phyloP scores from a whole-genome alignment of 64 coral and sea anemone genomes.

The Trachythela sp. region DNA sequence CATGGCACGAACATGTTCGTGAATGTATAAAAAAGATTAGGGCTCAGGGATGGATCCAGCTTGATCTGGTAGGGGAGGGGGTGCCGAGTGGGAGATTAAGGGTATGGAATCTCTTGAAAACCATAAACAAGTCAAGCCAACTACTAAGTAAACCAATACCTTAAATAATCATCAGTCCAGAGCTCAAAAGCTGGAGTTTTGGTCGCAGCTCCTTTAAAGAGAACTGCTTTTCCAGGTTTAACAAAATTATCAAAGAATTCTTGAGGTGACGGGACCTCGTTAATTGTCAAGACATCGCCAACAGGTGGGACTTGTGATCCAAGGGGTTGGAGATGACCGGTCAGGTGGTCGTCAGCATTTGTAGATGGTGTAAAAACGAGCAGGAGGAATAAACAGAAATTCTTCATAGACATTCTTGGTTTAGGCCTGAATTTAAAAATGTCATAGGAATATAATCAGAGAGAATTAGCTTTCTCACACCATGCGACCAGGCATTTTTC shows the following conservation, averaged over 20 bases:
- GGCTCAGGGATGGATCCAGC: too few species aligned
- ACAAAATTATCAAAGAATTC: constrained; percentile 80
- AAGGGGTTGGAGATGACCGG: constrained; percentile 73
- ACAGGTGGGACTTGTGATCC: constrained; percentile 69
- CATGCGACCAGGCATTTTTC: too few species aligned
- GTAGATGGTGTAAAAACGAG: background rate
- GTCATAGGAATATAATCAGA: background rate
- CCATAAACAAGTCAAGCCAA: too few species aligned
- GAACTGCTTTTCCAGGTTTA: constrained; percentile 72
- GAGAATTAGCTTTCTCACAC: too few species aligned
- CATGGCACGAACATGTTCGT: too few species aligned
- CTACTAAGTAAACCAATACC: constrained; percentile 22
- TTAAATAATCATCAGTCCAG: constrained; percentile 96
- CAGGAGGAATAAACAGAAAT: background rate
- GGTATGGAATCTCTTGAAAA: too few species aligned
- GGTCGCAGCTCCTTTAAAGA: constrained; percentile 85
- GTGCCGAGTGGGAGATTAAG: too few species aligned
- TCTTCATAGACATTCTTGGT: background rate
- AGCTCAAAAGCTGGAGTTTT: constrained; percentile 67
- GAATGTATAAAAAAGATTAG: too few species aligned
- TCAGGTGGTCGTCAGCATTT: background rate
- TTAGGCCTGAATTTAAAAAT: background rate
- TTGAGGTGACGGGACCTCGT: constrained; percentile 54
- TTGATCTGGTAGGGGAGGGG: too few species aligned
- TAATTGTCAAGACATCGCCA: constrained; percentile 35